A percentile compares a stretch with the other conserved stretches of the same genome.
phyloP scores from a whole-genome alignment of 1,140 invertebrate species.

The Meloidogyne hapla region DNA sequence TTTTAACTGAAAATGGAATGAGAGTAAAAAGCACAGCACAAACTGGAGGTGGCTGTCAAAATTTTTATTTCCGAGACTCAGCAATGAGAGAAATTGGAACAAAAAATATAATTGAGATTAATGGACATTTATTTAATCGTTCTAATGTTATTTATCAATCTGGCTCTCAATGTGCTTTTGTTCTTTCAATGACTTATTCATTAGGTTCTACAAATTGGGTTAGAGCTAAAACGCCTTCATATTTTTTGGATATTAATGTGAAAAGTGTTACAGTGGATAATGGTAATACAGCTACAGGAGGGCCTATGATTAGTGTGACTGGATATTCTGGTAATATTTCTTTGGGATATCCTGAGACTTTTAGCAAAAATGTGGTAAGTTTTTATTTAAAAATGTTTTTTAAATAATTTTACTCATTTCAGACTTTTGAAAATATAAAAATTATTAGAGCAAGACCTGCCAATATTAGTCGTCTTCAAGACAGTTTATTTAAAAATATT shows the following conservation, averaged over 20 bases:
- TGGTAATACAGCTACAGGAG: neutral
- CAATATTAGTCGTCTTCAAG: slow-evolving; percentile 21
- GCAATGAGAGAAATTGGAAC: slow-evolving; percentile 26
- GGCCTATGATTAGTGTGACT: slow-evolving; percentile 4
- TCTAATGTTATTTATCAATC: neutral
- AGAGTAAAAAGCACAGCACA: slow-evolving; percentile 6
- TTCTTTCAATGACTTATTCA: neutral
- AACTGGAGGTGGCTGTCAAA: neutral
- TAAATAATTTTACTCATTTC: neutral
- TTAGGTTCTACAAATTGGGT: neutral
- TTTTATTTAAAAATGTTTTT: neutral
- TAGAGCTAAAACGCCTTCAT: neutral
- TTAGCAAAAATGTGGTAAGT: slow-evolving; percentile 8
- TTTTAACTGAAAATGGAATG: slow-evolving; percentile 24
- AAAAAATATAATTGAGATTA: neutral
- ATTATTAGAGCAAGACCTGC: slow-evolving; percentile 8
- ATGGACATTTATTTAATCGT: slow-evolving; percentile 8
- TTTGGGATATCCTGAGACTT: slow-evolving; percentile 13
- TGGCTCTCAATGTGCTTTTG: neutral
- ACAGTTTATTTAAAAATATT: slow-evolving; percentile 16
- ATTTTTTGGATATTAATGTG: slow-evolving; percentile 9
- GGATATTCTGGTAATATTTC: neutral
- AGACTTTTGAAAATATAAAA: slow-evolving; percentile 7
- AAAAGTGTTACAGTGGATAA: slow-evolving; percentile 9
- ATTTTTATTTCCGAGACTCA: slow-evolving; percentile 6